Conservation (phyloP, 2,113 vertebrate species). For the mouse (Mus musculus) region DNA sequence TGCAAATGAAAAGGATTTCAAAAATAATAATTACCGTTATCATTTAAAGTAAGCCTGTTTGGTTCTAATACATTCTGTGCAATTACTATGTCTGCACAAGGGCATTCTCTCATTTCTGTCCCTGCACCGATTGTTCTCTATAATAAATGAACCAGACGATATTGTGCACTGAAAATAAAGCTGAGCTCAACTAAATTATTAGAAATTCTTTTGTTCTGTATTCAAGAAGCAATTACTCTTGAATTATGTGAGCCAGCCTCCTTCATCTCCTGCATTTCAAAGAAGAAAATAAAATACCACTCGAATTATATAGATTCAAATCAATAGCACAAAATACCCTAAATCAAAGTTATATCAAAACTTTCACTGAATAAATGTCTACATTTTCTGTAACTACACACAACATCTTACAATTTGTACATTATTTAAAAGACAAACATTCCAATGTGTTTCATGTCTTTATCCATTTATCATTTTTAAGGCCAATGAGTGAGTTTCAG, state of each 20-base stretch:
- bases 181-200: conserved; percentile 58
- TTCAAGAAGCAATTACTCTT: conserved; percentile 62
- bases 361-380: neutral
- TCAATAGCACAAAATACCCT: neutral
- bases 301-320: conserved; percentile 31
- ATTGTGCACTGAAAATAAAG: conserved; percentile 53
- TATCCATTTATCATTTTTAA: neutral
- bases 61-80: conserved; percentile 7
- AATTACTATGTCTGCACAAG: neutral
- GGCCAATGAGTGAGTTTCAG: neutral
- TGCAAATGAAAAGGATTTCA: conserved; percentile 51
- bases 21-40: conserved; percentile 60
- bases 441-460: neutral
- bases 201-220: conserved; percentile 64
- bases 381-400: neutral
- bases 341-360: conserved; percentile 12
- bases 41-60: conserved; percentile 50
- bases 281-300: conserved; percentile 49
- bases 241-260: conserved; percentile 37
- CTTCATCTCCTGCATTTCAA: conserved; percentile 11
- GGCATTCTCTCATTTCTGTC: conserved; percentile 33
- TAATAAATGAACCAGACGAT: conserved; percentile 56
- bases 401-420: neutral
- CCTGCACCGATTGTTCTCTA: conserved; percentile 14
- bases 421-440: neutral